A percentile compares a stretch with the other conserved stretches of the same genome.
These are phyloP conservation scores for Chelmon rostratus DNA, from an alignment of 2,797 vertebrate species.

Conservation along the genomic window DNA sequence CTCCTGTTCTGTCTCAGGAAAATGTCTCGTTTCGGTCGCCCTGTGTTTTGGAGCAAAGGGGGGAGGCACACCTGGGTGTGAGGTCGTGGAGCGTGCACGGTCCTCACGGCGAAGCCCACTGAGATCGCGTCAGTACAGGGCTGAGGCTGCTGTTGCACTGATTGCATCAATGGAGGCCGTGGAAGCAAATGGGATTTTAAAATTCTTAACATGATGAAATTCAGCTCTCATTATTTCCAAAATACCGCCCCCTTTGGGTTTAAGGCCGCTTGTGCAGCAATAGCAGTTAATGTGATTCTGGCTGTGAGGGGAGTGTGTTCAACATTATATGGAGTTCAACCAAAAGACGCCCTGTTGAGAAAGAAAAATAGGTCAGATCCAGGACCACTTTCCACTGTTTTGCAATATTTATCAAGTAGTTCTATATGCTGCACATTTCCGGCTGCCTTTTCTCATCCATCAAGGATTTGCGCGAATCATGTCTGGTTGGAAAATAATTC, in stretches of 20 bases:
- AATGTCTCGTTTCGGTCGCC: constrained; percentile 57
- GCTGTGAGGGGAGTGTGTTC: background rate
- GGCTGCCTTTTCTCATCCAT: background rate
- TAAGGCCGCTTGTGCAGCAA: background rate
- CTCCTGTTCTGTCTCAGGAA: constrained; percentile 37
- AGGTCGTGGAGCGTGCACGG: constrained; percentile 57
- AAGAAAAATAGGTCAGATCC: background rate
- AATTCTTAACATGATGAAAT: background rate
- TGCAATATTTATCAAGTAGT: constrained; percentile 1
- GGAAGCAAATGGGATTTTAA: background rate
- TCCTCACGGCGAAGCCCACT: constrained; percentile 8
- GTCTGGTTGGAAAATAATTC: background rate
- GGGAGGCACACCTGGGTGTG: constrained; percentile 72
- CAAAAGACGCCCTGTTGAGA: background rate
- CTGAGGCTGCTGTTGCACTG: constrained; percentile 11
- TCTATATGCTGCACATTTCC: background rate
- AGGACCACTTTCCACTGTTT: background rate
- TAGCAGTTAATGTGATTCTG: background rate
- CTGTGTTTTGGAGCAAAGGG: constrained; percentile 50
- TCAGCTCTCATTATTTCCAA: background rate
- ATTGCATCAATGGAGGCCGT: background rate
- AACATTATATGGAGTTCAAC: background rate
- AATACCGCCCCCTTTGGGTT: background rate
- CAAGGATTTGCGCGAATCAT: background rate
- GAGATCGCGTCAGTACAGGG: background rate